Percentiles rank a stretch among this genome's conserved stretches.
These are phyloP conservation scores for Mobula hypostoma DNA, from an alignment of 2,113 vertebrate species.

Conservation along the genomic window DNA sequence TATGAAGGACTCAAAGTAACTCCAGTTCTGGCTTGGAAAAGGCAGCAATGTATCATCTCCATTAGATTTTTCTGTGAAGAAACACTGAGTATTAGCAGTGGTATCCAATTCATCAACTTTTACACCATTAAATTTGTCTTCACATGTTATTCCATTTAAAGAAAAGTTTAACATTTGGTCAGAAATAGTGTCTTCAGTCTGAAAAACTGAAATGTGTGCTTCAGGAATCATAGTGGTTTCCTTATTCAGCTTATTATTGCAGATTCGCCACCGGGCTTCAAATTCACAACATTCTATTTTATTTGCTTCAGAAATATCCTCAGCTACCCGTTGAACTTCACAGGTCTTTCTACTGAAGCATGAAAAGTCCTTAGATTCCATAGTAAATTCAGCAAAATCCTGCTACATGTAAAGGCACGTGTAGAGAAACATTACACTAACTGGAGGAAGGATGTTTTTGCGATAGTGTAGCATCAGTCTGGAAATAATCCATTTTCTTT, in stretches of 20 bases:
- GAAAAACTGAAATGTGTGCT: constrained; percentile 29
- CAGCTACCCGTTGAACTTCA: not conserved
- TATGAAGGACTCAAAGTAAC: constrained; percentile 33
- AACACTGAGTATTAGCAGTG: not conserved
- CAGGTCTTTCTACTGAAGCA: not conserved
- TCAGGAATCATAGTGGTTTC: not conserved
- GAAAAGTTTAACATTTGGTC: constrained; percentile 35
- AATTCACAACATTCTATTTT: constrained; percentile 27
- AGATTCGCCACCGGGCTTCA: constrained; percentile 23
- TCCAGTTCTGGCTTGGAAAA: constrained; percentile 32
- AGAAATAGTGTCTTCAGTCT: constrained; percentile 21
- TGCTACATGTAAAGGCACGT: not conserved
- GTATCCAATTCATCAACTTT: not conserved
- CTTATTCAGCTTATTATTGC: constrained; percentile 13
- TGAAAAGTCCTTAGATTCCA: constrained; percentile 32
- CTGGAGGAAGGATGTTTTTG: not conserved
- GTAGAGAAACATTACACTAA: not conserved
- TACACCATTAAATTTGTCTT: constrained; percentile 22
- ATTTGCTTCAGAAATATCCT: not conserved
- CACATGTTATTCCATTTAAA: constrained; percentile 23
- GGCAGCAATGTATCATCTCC: constrained; percentile 27
- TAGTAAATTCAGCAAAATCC: constrained; percentile 11
- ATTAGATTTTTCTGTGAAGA: constrained; percentile 29
- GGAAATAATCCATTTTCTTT: constrained; percentile 5
- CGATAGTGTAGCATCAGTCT: not conserved